Evolutionary conservation across 1,140 invertebrate genomes (phyloP).

Genomic region (Drosophila erecta): DNA sequence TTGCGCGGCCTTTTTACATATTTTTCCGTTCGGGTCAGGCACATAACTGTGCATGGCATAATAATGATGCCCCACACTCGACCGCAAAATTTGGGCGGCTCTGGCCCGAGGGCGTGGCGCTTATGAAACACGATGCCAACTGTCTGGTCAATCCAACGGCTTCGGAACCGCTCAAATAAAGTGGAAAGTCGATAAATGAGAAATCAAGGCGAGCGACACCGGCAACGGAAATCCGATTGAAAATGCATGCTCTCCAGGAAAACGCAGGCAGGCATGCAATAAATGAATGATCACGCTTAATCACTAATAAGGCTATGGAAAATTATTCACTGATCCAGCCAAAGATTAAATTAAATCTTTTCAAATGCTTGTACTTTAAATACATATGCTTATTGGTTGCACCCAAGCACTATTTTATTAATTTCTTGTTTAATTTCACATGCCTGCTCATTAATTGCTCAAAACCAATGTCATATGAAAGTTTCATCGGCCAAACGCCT

Average conservation of each 20-base stretch:
- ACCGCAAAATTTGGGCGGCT: constrained; percentile 28
- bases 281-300: constrained; percentile 8
- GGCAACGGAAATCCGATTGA: constrained; percentile 63
- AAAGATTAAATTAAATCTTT: neutral
- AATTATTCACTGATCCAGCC: neutral
- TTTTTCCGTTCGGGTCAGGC: constrained; percentile 65
- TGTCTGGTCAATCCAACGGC: constrained; percentile 39
- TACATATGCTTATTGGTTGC: too few species aligned
- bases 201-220: constrained; percentile 53
- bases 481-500: constrained; percentile 21
- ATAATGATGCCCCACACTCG: constrained; percentile 66
- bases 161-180: constrained; percentile 50
- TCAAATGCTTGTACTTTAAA: neutral
- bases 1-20: constrained; percentile 74
- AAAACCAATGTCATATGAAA: neutral
- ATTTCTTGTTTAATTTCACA: too few species aligned
- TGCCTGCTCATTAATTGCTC: neutral
- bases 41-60: constrained; percentile 82
- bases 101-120: constrained; percentile 25
- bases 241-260: constrained; percentile 45
- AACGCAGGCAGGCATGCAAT: neutral
- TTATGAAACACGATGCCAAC: constrained; percentile 45
- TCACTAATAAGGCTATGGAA: neutral
- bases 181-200: constrained; percentile 45
- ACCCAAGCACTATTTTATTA: neutral